Evolutionary conservation across 2,888 invertebrate genomes (phyloP).

Genomic region (Lycia hirtaria): DNA sequence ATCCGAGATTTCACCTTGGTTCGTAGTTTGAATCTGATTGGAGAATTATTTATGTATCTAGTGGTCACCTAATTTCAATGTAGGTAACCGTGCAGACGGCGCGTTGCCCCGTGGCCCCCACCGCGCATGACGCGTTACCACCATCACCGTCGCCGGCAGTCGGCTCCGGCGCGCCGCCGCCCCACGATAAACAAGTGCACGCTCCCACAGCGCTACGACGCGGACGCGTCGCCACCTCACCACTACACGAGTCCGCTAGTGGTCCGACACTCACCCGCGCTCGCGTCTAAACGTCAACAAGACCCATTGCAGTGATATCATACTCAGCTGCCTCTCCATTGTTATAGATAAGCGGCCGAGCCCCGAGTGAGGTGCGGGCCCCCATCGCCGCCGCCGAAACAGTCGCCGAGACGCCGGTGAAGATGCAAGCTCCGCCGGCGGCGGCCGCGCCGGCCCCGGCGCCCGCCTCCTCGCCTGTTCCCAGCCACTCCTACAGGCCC

Average conservation of each 20-base stretch:
- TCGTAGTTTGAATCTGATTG: conserved; percentile 33
- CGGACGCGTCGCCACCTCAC: conserved; percentile 58
- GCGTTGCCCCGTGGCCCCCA: conserved; percentile 68
- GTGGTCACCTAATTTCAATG: conserved; percentile 58
- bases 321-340: conserved; percentile 43
- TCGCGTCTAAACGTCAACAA: conserved; percentile 47
- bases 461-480: conserved; percentile 69
- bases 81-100: conserved; percentile 61
- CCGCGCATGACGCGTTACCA: conserved; percentile 58
- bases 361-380: conserved; percentile 75
- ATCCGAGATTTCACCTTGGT: conserved; percentile 37
- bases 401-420: conserved; percentile 78
- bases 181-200: conserved; percentile 68
- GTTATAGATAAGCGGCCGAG: conserved; percentile 75
- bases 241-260: conserved; percentile 42
- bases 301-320: conserved; percentile 30
- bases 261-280: conserved; percentile 45
- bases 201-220: conserved; percentile 64
- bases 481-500: conserved; percentile 71
- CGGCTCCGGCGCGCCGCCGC: conserved; percentile 47
- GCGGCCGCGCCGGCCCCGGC: conserved; percentile 73
- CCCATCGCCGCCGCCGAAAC: conserved; percentile 85
- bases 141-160: conserved; percentile 36
- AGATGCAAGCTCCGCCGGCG: conserved; percentile 80
- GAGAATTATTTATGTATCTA: conserved; percentile 32